Evolutionary conservation across 1,140 invertebrate genomes (phyloP), one percentile per base, ranked within the genome.

Genomic region (Calliphora vicina): DNA sequence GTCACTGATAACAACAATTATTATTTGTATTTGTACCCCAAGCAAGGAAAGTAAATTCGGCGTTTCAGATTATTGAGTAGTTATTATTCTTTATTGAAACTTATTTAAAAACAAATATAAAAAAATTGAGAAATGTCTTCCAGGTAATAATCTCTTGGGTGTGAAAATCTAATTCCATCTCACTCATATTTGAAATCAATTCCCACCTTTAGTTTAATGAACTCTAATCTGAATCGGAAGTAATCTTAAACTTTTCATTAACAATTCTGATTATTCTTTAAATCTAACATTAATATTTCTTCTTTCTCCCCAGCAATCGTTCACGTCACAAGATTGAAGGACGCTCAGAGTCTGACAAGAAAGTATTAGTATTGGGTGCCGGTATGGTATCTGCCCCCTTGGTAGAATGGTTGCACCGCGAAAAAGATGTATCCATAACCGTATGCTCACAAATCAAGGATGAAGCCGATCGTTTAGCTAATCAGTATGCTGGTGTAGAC

Each of bases 361-460:
- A 94, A 85, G 96, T 98, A 1, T 92, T 99, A 1, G 94, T 99
- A 0, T 91, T 99, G 3, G 99, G 99, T 0, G 97, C 99, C 74
- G 99, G 99, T 6, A 95, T 98, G 86, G 99, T 99, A 0, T 96
- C 97, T 6, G 94, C 95, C 0, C 99, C 99, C 0, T 91, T 99
- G 1, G 96, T 99, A 0, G 97, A 99, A 88, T 99, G 99, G 91
- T 92, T 99, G 3, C 93, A 96, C 61, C 92, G 96, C 74, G 96
- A 99, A 88, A 92, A 94, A 83, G 95, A 94, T 83, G 92, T 97
- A 10, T 93, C 93, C 20, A 95, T 99, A 23, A 97, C 95, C 6
- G 94, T 99, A 35, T 95, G 95, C 80, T 97, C 97, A 0, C 95
- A 96, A 86, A 91, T 97, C 10, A 96, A 97, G 86, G 95, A 97